A percentile compares a stretch with the other conserved stretches of the same genome.
These are phyloP conservation scores for Cantharis flavilabris DNA, from an alignment of 2,888 invertebrate genomes.

Conservation along the genomic window DNA sequence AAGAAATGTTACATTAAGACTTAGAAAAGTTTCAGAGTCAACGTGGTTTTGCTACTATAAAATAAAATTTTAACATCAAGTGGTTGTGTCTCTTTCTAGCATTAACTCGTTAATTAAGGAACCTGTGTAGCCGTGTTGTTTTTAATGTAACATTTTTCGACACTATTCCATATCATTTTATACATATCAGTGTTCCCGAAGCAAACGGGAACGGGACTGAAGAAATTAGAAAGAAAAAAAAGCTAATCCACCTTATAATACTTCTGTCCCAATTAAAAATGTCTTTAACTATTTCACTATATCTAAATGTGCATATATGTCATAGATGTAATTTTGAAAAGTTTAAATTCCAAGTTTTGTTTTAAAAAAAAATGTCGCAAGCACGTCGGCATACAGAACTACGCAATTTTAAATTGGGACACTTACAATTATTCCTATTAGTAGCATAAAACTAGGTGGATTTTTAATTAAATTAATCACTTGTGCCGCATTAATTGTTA, in stretches of 20 bases:
- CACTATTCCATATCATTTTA: constrained; percentile 32
- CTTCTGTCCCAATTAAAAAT: constrained; percentile 20
- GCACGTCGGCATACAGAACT: constrained; percentile 24
- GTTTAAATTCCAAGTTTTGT: not conserved
- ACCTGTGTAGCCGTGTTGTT: not conserved
- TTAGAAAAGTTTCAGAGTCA: not conserved
- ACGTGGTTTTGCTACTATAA: not conserved
- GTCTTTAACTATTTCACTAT: constrained; percentile 16
- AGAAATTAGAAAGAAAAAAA: not conserved
- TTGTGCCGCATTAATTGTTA: constrained; percentile 51
- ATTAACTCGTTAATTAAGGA: constrained; percentile 16
- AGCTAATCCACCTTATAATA: constrained; percentile 38
- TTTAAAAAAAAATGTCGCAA: not conserved
- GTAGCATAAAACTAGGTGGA: constrained; percentile 49
- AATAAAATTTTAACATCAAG: constrained; percentile 29
- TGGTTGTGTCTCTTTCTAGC: constrained; percentile 50
- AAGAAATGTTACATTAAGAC: constrained; percentile 3
- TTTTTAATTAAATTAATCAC: constrained; percentile 39
- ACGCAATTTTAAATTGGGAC: constrained; percentile 37
- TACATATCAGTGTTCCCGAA: constrained; percentile 46
- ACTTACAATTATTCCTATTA: constrained; percentile 41
- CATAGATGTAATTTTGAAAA: constrained; percentile 17
- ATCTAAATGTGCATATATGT: constrained; percentile 23
- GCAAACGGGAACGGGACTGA: constrained; percentile 33
- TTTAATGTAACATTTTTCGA: constrained; percentile 12